Base-by-base conservation (phyloP, 2,797 vertebrate species). In the Anguilla pacifica region DNA sequence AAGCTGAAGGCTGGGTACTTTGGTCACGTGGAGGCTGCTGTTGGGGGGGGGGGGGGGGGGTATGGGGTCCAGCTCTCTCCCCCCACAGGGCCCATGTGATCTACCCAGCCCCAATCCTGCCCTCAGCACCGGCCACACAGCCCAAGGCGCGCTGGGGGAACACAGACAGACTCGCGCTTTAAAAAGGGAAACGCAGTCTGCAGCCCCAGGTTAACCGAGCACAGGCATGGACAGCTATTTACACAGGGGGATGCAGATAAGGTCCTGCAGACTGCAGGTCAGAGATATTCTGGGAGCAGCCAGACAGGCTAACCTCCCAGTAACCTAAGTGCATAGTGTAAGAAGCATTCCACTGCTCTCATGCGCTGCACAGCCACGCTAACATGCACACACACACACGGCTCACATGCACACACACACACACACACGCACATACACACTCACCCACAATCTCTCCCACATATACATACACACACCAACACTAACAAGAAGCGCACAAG, bases 261-360 rank as follows among this genome's bases (percentile, higher is more conserved):
- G 91, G 91, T 94, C 92, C 94, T 94, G 93, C 93, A 91, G 77
- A 61, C 0, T 83, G 1, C 5, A 87, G 89, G 67, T 90, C 85
- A 85, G 59, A 92, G 92, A 91, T 92, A 93, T 94, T 95, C 93
- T 93, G 93, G 93, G 92, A 92, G 25, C 87, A 94, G 94, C 92
- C 95, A 97, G 96, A 96, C 95, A 90, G 92, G 90, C 91, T 95
- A 95, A 96, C 96, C 95, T 95, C 91, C 0, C 87, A 90, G 93
- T 95, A 94, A 96, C 96, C 95, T 93, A 92, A 1, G 88, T 88
- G 57, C 88, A 92, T 95, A 95, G 95, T 95, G 91, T 87, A 6
- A 74, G 70, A 10, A 67, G 10, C 28, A 31, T 35, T 10, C 6
- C 10, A 2, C 70, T 74, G 70, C 1, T 9, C n/a, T 13, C 9